A percentile compares a stretch with the other conserved stretches of the same genome.
phyloP scores from a whole-genome alignment of 2,888 invertebrate species.

The Cryptophagus acutangulus region DNA sequence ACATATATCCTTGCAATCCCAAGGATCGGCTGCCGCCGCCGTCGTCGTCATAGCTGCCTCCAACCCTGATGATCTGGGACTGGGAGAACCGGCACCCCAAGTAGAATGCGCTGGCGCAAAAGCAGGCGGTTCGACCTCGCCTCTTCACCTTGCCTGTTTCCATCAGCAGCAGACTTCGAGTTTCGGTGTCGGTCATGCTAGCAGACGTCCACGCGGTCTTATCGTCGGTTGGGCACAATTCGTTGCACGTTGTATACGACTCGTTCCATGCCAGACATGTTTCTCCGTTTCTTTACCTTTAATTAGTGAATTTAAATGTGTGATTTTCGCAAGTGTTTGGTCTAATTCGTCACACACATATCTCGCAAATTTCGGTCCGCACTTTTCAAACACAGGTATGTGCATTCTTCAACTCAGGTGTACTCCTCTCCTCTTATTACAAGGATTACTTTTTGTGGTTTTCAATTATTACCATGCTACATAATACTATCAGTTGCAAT shows the following conservation, averaged over 20 bases:
- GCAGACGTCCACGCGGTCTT: constrained; percentile 7
- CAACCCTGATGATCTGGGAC: constrained; percentile 16
- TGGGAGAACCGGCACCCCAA: constrained; percentile 6
- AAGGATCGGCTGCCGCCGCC: constrained; percentile 4
- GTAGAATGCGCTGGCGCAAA: constrained; percentile 8
- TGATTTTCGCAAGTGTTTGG: not conserved
- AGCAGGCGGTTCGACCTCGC: constrained; percentile 33
- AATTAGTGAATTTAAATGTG: not conserved
- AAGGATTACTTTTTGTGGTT: constrained; percentile 12
- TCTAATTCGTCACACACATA: not conserved
- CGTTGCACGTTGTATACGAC: constrained; percentile 4
- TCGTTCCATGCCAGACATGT: constrained; percentile 3
- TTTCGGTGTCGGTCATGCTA: constrained; percentile 11
- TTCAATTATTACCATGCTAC: constrained; percentile 12
- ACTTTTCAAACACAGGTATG: not conserved
- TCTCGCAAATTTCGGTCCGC: not conserved
- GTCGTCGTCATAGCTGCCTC: constrained; percentile 13
- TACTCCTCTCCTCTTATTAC: not conserved
- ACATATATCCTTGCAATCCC: constrained; percentile 5
- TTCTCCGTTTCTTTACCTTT: constrained; percentile 2
- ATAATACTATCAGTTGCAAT: constrained; percentile 14
- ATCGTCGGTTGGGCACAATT: constrained; percentile 5
- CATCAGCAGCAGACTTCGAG: constrained; percentile 19
- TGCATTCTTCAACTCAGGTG: constrained; percentile 2
- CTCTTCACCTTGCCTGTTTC: constrained; percentile 34